A percentile compares a stretch with the other conserved stretches of the same genome.
Evolutionary conservation across 2,113 vertebrate species (phyloP).

Genomic region (Rhinichthys klamathensis): DNA sequence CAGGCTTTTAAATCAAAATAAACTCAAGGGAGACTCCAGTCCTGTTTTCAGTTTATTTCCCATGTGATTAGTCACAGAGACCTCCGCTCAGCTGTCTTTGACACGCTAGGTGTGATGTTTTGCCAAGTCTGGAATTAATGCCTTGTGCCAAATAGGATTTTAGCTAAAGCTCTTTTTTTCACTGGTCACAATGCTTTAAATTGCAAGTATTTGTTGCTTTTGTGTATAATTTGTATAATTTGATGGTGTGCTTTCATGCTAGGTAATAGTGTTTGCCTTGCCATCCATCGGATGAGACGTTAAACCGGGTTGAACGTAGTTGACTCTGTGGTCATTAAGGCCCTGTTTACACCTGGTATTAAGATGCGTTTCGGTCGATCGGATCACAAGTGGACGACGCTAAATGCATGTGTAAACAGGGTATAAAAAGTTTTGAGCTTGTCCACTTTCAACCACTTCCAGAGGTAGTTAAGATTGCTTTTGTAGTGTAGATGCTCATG

Average conservation of each 20-base stretch:
- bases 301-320: too few species aligned
- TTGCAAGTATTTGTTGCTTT: conserved; percentile 17
- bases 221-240: not conserved
- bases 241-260: not conserved
- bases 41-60: not conserved
- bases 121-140: conserved; percentile 22
- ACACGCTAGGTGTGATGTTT: conserved; percentile 2
- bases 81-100: not conserved
- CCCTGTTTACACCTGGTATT: too few species aligned
- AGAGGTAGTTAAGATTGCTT: too few species aligned
- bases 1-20: conserved; percentile 20
- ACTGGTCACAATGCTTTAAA: not conserved
- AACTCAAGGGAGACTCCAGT: conserved; percentile 1
- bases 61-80: not conserved
- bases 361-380: too few species aligned
- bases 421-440: too few species aligned
- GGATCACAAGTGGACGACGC: too few species aligned
- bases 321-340: too few species aligned
- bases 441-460: too few species aligned
- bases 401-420: too few species aligned
- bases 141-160: not conserved
- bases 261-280: not conserved
- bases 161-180: conserved; percentile 6
- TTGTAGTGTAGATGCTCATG: too few species aligned
- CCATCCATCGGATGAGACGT: too few species aligned